phyloP scores from a whole-genome alignment of 2,888 invertebrate genomes.

The Lasioglossum figueresi region DNA sequence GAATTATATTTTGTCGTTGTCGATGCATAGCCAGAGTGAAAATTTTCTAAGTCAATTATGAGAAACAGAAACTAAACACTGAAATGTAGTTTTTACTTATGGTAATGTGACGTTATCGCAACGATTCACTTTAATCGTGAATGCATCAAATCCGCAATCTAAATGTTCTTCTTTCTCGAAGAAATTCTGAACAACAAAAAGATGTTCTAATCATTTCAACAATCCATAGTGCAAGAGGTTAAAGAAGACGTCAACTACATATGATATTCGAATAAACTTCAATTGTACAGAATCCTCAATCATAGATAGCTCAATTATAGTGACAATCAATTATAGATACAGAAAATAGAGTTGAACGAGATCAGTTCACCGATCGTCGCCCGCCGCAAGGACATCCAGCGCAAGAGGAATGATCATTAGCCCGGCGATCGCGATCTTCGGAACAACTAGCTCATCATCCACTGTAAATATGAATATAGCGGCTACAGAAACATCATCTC shows the following conservation, averaged over 20 bases:
- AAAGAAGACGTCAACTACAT: neutral
- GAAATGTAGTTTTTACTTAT: neutral
- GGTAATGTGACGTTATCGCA: neutral
- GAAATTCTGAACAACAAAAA: neutral
- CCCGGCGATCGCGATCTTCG: neutral
- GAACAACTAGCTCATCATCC: neutral
- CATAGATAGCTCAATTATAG: neutral
- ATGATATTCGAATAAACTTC: neutral
- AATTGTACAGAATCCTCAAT: neutral
- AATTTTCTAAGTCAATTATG: neutral
- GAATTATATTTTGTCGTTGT: neutral
- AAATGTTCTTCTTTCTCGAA: neutral
- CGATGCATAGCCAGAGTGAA: neutral
- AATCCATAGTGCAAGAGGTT: neutral
- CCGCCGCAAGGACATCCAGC: neutral
- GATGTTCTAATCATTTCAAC: neutral
- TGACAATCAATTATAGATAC: neutral
- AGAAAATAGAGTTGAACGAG: neutral
- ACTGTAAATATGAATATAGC: conserved; percentile 9
- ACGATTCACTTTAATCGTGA: too few relatives aligned
- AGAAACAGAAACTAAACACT: neutral
- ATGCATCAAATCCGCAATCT: neutral
- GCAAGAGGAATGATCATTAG: neutral
- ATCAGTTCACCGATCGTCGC: neutral
- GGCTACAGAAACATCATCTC: neutral